phyloP scores from a whole-genome alignment of 2,797 vertebrate genomes.

The Netta rufina region DNA sequence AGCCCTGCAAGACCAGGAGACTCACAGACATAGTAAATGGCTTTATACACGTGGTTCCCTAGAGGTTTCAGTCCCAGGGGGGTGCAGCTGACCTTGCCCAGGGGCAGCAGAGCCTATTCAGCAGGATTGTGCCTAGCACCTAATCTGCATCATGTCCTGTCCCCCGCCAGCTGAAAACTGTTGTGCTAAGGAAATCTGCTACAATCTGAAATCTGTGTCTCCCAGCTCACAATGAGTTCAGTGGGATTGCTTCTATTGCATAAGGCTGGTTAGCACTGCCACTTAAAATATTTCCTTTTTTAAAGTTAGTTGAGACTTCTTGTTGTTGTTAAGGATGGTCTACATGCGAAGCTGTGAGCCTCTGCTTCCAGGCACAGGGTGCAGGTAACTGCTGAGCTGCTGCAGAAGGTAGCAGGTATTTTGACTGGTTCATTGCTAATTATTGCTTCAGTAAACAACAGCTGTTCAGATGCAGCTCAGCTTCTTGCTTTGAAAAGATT shows the following conservation, averaged over 20 bases:
- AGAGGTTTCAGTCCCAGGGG: neutral
- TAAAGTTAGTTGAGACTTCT: neutral
- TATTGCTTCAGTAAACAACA: slow-evolving; percentile 73
- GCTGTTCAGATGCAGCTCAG: slow-evolving; percentile 62
- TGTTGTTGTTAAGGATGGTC: neutral
- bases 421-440: slow-evolving; percentile 57
- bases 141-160: neutral
- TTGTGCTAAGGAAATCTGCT: neutral
- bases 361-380: neutral
- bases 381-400: neutral
- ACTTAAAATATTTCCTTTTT: slow-evolving; percentile 4
- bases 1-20: neutral
- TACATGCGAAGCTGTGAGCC: neutral
- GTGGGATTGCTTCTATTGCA: neutral
- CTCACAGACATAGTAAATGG: neutral
- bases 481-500: slow-evolving; percentile 70
- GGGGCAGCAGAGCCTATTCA: neutral
- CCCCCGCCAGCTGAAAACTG: neutral
- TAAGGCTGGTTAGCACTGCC: neutral
- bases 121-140: neutral
- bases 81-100: neutral
- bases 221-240: neutral
- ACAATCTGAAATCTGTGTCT: neutral
- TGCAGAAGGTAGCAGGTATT: slow-evolving; percentile 32
- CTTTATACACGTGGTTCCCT: neutral